Base-by-base conservation (phyloP, 1,140 invertebrate genomes). In the Oscheius sp. region DNA sequence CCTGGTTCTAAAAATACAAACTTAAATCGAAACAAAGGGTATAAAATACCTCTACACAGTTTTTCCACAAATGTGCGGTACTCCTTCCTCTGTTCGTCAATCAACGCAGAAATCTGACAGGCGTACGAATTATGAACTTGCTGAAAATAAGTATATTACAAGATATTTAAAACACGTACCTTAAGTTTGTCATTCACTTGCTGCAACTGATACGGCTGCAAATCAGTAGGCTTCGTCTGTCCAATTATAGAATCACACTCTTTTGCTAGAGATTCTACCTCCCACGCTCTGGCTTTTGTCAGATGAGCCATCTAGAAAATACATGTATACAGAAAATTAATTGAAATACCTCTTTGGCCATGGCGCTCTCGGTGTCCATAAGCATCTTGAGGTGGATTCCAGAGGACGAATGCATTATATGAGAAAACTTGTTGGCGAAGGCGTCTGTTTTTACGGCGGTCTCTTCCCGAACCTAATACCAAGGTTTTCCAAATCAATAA, bases 291-390 rank as follows among this genome's bases (percentile, higher is more conserved):
- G 7, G 49, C 28, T 23, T 23, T 55, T 13, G 49, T 55, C 4
- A 55, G 23, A 13, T 55, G 7, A 55, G 49, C 49, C 49, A 55
- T 55, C 49, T 55, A 26, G 7, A 55, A n/a, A 13, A 55, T 13
- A 4, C 7, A 55, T 26, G 49, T 13, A 42, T 10, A 10, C 10
- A 10, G 38, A 42, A 42, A 42, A n/a, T n/a, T 42, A 42, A 42
- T 42, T 42, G 38, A n/a, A 42, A 42, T 42, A 55, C 49, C 49
- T 55, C 49, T 26, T 55, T 55, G 28, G 49, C 49, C 49, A 55
- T 55, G 7, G 7, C 23, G 23, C 23, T 55, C 28, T 55, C 7
- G 7, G 49, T 55, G 15, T 55, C 15, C 49, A 55, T 55, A 7
- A 55, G 23, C 23, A 23, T 23, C 23, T 13, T 55, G 7, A 55